Percentiles rank a stretch among this genome's conserved stretches.
phyloP scores from a whole-genome alignment of 1,140 invertebrate genomes.

The Zaprionus capensis region DNA sequence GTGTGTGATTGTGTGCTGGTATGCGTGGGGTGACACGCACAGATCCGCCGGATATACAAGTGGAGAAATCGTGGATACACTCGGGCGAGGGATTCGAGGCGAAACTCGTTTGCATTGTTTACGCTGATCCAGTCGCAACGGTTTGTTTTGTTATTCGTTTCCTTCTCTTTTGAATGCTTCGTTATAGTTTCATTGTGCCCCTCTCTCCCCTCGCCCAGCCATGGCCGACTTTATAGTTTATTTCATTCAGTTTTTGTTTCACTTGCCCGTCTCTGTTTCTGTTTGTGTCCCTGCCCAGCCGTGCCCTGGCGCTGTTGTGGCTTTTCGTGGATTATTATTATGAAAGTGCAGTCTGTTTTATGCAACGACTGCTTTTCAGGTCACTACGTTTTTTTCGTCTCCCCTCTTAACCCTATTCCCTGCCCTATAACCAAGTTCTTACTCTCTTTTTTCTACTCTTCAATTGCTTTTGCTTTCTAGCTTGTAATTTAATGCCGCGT shows the following conservation, averaged over 20 bases:
- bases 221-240: not conserved
- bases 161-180: conserved; percentile 48
- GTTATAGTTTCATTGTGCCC: conserved; percentile 53
- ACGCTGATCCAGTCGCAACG: conserved; percentile 89
- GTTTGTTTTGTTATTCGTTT: conserved; percentile 86
- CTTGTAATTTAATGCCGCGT: conserved; percentile 60
- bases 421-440: not conserved
- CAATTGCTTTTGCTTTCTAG: conserved; percentile 48
- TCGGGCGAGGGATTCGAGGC: conserved; percentile 90
- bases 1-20: not conserved
- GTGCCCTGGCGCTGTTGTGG: conserved; percentile 38
- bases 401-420: conserved; percentile 7
- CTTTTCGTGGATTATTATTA: conserved; percentile 74
- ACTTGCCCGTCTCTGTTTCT: not conserved
- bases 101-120: conserved; percentile 89
- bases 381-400: conserved; percentile 60
- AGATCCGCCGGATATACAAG: conserved; percentile 89
- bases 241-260: conserved; percentile 44
- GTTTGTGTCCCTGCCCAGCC: not conserved
- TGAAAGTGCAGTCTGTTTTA: conserved; percentile 36
- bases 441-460: conserved; percentile 35
- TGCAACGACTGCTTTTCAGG: conserved; percentile 70
- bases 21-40: conserved; percentile 38
- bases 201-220: not conserved
- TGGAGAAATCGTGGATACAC: conserved; percentile 90